These are phyloP conservation scores for Endomychus coccineus DNA, from an alignment of 2,888 invertebrate species.

Conservation along the genomic window DNA sequence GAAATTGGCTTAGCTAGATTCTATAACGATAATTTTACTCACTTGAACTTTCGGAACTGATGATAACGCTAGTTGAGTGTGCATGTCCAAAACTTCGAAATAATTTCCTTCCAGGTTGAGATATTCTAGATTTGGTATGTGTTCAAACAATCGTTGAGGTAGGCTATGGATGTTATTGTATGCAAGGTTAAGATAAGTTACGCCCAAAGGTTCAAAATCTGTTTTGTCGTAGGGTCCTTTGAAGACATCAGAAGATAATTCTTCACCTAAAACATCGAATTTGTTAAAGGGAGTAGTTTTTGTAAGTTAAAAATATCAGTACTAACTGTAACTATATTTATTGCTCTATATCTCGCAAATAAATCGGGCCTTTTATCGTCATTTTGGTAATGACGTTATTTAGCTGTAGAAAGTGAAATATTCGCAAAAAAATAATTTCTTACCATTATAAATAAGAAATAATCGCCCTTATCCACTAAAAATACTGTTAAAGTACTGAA, in stretches of 20 bases:
- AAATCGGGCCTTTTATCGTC: too few species aligned
- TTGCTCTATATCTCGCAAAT: too few species aligned
- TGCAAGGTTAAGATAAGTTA: slow-evolving; percentile 56
- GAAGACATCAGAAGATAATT: slow-evolving; percentile 56
- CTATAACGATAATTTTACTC: slow-evolving; percentile 19
- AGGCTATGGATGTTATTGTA: slow-evolving; percentile 58
- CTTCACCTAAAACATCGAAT: slow-evolving; percentile 54
- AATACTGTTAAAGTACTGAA: too few species aligned
- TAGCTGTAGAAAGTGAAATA: too few species aligned
- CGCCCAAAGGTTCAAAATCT: slow-evolving; percentile 50
- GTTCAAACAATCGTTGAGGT: slow-evolving; percentile 54
- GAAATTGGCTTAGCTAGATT: too few species aligned
- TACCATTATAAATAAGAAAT: too few species aligned
- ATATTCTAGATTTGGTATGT: slow-evolving; percentile 54
- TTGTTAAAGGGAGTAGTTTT: too few species aligned
- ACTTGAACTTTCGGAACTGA: slow-evolving; percentile 52
- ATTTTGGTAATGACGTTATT: too few species aligned
- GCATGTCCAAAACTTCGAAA: slow-evolving; percentile 53
- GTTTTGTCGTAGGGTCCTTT: slow-evolving; percentile 55
- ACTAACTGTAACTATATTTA: too few species aligned
- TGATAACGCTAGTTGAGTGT: slow-evolving; percentile 52
- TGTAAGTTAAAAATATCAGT: too few species aligned
- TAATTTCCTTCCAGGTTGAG: slow-evolving; percentile 57
- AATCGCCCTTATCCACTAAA: too few species aligned
- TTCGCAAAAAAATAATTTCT: too few species aligned